phyloP scores from a whole-genome alignment of 2,113 vertebrate genomes.

The rabbit (Oryctolagus cuniculus) region DNA sequence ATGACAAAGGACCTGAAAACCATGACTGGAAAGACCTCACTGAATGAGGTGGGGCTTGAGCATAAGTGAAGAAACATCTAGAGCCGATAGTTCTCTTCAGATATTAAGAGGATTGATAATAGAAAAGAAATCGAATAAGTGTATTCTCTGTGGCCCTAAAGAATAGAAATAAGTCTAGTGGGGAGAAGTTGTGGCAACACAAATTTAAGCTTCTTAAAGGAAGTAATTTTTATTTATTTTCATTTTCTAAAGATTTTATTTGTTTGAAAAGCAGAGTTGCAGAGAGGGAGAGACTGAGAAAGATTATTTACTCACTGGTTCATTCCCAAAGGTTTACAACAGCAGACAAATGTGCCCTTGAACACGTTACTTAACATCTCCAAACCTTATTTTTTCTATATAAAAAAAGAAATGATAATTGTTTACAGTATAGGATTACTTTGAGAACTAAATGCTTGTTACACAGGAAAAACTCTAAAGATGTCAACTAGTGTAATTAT shows the following conservation, averaged over 20 bases:
- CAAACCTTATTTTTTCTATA: constrained; percentile 2
- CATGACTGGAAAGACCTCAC: not conserved
- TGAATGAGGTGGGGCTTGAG: not conserved
- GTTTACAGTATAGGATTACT: not conserved
- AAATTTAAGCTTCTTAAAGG: constrained; percentile 9
- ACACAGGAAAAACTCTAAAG: not conserved
- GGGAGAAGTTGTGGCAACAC: not conserved
- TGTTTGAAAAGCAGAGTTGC: too few relatives aligned
- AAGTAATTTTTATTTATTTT: not conserved
- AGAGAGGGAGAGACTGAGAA: too few relatives aligned
- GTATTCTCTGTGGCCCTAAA: not conserved
- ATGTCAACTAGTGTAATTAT: not conserved
- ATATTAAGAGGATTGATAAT: not conserved
- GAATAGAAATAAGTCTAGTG: not conserved
- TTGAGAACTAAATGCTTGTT: constrained; percentile 2
- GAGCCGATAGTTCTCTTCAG: not conserved
- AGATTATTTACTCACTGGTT: too few relatives aligned
- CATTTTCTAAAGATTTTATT: too few relatives aligned
- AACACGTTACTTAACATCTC: not conserved
- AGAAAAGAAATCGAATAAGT: not conserved
- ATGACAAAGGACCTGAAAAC: not conserved
- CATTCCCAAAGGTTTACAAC: too few relatives aligned
- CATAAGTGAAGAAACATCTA: constrained; percentile 4
- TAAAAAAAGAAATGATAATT: constrained; percentile 17
- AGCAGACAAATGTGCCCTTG: not conserved